Conservation (phyloP, 2,113 vertebrate species). For the Sminthopsis crassicaudata region DNA sequence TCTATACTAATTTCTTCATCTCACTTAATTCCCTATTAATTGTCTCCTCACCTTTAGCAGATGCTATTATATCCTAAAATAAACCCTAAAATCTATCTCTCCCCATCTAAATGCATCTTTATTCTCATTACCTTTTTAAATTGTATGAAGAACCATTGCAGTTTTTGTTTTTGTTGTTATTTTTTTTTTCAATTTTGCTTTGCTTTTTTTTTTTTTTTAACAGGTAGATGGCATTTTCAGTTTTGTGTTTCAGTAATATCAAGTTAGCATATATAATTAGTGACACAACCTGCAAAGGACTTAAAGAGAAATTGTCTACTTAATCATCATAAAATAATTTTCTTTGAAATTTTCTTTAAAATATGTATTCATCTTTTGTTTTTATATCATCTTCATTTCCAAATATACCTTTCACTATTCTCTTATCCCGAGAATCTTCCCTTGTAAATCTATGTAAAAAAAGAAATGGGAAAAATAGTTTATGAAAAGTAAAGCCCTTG, state of each 20-base stretch:
- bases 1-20: background rate
- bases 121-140: background rate
- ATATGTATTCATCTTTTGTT: background rate
- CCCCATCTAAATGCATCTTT: background rate
- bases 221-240: fast-evolving
- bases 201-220: background rate
- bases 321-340: background rate
- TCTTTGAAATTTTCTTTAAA: background rate
- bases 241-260: background rate
- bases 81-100: background rate
- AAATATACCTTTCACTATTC: background rate
- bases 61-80: background rate
- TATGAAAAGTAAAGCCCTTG: background rate
- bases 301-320: background rate
- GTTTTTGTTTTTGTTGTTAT: background rate
- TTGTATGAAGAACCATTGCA: background rate
- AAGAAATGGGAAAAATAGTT: background rate
- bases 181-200: no score
- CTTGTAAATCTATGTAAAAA: background rate
- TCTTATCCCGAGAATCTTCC: background rate
- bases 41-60: background rate
- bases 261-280: background rate
- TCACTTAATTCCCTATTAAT: background rate
- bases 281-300: background rate
- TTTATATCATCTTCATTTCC: background rate